Evolutionary conservation across 2,113 vertebrate genomes (phyloP).

Genomic region (Copsychus sechellarum): DNA sequence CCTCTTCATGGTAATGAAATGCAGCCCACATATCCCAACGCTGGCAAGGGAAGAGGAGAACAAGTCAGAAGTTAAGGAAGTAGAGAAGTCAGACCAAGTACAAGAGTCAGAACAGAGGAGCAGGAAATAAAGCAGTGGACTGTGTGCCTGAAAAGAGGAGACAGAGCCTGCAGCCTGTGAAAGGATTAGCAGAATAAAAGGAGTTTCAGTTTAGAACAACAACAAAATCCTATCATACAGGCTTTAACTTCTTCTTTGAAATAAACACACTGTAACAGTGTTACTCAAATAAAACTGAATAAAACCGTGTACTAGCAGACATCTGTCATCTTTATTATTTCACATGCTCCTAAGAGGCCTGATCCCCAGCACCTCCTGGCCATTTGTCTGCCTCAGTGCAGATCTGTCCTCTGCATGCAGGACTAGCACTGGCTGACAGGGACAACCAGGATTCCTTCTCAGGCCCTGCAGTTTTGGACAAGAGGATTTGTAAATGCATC

Average conservation of each 20-base stretch:
- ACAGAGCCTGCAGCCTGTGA: slow-evolving; percentile 47
- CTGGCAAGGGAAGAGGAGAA: slow-evolving; percentile 61
- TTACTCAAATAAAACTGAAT: neutral
- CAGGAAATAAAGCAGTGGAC: slow-evolving; percentile 58
- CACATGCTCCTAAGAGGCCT: neutral
- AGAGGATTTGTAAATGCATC: neutral
- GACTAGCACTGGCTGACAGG: neutral
- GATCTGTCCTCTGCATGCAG: neutral
- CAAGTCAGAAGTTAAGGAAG: slow-evolving; percentile 69
- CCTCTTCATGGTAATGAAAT: slow-evolving; percentile 53
- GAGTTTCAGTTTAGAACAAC: slow-evolving; percentile 25
- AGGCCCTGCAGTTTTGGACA: neutral
- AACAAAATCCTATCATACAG: slow-evolving; percentile 27
- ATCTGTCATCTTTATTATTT: neutral
- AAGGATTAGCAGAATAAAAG: slow-evolving; percentile 58
- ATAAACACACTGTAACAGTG: neutral
- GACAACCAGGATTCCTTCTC: neutral
- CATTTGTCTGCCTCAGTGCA: neutral
- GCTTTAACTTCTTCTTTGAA: slow-evolving; percentile 28
- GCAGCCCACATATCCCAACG: slow-evolving; percentile 45
- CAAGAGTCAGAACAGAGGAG: slow-evolving; percentile 60
- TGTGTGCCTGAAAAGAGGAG: slow-evolving; percentile 51
- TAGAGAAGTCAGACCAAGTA: slow-evolving; percentile 54
- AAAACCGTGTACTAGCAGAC: neutral
- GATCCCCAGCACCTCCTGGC: neutral